Evolutionary conservation across 2,797 vertebrate genomes (phyloP).

Genomic region (Acipenser ruthenus): DNA sequence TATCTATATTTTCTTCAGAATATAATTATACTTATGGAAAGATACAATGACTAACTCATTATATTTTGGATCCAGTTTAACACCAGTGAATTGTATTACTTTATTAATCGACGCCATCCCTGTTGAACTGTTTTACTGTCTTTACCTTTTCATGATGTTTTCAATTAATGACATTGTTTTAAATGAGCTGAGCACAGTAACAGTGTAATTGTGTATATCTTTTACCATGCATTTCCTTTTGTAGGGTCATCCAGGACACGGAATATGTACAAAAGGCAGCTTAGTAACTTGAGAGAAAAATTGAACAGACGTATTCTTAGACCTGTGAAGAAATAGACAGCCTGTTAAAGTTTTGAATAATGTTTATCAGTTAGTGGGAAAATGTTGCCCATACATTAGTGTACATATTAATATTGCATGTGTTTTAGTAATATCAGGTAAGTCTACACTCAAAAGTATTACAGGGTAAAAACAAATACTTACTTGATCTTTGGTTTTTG

Average conservation of each 20-base stretch:
- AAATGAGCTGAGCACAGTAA: too few relatives aligned
- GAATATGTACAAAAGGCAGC: conserved; percentile 70
- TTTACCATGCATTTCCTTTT: conserved; percentile 60
- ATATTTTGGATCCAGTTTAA: too few relatives aligned
- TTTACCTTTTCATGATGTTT: too few relatives aligned
- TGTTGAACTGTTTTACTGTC: too few relatives aligned
- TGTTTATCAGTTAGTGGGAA: conserved; percentile 2
- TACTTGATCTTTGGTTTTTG: conserved; percentile 81
- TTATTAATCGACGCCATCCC: too few relatives aligned
- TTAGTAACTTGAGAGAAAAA: conserved; percentile 72
- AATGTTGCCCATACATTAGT: conserved; percentile 8
- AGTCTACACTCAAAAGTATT: neutral
- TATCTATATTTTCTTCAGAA: too few relatives aligned
- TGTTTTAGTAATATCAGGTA: neutral
- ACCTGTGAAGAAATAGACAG: conserved; percentile 46
- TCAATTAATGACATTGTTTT: too few relatives aligned
- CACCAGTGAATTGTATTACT: too few relatives aligned
- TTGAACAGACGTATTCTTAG: conserved; percentile 72
- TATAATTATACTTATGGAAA: too few relatives aligned
- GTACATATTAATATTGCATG: neutral
- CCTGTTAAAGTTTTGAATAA: neutral
- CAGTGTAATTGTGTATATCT: neutral
- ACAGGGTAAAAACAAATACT: conserved; percentile 32
- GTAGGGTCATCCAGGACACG: conserved; percentile 62
- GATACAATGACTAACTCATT: too few relatives aligned